Percentiles rank a stretch among this genome's conserved stretches.
Conservation (phyloP, 2,888 invertebrate genomes). For the Drosophila stalkeri region DNA sequence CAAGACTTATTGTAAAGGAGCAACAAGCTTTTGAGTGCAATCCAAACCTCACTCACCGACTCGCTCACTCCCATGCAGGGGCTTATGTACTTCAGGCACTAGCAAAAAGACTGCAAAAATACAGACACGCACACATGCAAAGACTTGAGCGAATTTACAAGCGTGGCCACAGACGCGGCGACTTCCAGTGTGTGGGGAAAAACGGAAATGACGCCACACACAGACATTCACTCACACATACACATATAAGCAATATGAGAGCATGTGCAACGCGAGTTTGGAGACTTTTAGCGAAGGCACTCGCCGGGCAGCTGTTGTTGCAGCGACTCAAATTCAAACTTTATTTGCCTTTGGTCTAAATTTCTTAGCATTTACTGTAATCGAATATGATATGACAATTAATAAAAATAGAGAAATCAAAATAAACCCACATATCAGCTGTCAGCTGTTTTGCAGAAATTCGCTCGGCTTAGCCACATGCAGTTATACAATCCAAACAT, state of each 20-base stretch:
- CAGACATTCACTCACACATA: slow-evolving; percentile 10
- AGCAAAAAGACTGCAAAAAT: slow-evolving; percentile 35
- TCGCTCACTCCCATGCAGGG: slow-evolving; percentile 33
- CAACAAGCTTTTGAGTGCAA: slow-evolving; percentile 79
- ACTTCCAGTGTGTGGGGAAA: slow-evolving; percentile 71
- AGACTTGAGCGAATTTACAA: slow-evolving; percentile 31
- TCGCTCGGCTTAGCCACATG: slow-evolving; percentile 18
- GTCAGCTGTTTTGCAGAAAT: slow-evolving; percentile 58
- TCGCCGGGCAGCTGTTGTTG: slow-evolving; percentile 52
- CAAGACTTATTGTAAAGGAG: slow-evolving; percentile 46
- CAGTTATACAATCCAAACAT: slow-evolving; percentile 61
- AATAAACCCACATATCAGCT: slow-evolving; percentile 28
- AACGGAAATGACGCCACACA: slow-evolving; percentile 76
- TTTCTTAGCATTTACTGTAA: slow-evolving; percentile 5
- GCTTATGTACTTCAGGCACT: slow-evolving; percentile 36
- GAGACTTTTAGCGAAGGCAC: slow-evolving; percentile 76
- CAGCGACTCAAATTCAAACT: slow-evolving; percentile 26
- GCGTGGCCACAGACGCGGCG: slow-evolving; percentile 26
- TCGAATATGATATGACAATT: neutral
- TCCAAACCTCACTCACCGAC: slow-evolving; percentile 40
- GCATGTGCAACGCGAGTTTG: slow-evolving; percentile 64
- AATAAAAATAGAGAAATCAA: slow-evolving; percentile 3
- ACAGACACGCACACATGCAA: slow-evolving; percentile 6
- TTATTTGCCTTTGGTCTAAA: slow-evolving; percentile 21
- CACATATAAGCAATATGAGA: slow-evolving; percentile 16